Evolutionary conservation across 2,888 invertebrate species (phyloP).

Genomic region (Nebria brevicollis): DNA sequence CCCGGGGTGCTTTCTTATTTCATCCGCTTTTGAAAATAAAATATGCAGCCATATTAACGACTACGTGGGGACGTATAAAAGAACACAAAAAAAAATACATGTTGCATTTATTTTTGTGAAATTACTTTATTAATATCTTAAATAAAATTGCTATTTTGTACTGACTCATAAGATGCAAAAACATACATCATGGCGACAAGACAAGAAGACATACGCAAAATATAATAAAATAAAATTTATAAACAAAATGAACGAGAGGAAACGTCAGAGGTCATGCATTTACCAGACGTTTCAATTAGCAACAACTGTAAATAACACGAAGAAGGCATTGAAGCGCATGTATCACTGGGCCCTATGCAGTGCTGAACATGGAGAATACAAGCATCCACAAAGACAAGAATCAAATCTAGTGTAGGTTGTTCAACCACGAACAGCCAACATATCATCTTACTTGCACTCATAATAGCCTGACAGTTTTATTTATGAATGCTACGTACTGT

Average conservation of each 20-base stretch:
- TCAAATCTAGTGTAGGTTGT: neutral
- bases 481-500: slow-evolving; percentile 12
- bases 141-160: neutral
- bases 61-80: slow-evolving; percentile 13
- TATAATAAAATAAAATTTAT: neutral
- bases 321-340: neutral
- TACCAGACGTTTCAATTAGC: slow-evolving; percentile 22
- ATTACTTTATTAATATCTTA: neutral
- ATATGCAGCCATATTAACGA: neutral
- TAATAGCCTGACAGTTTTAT: neutral
- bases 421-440: neutral
- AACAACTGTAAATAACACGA: neutral
- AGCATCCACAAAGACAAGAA: neutral
- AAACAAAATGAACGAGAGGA: neutral
- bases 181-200: neutral
- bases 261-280: slow-evolving; percentile 16
- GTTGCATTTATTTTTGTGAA: neutral
- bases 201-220: neutral
- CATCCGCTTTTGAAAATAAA: slow-evolving; percentile 7
- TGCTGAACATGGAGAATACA: neutral
- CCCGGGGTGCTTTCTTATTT: slow-evolving; percentile 6
- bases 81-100: slow-evolving; percentile 11
- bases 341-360: neutral
- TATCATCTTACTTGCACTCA: slow-evolving; percentile 1
- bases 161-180: too few species aligned